Conservation (phyloP, 2,797 vertebrate genomes). For the Falco cherrug region DNA sequence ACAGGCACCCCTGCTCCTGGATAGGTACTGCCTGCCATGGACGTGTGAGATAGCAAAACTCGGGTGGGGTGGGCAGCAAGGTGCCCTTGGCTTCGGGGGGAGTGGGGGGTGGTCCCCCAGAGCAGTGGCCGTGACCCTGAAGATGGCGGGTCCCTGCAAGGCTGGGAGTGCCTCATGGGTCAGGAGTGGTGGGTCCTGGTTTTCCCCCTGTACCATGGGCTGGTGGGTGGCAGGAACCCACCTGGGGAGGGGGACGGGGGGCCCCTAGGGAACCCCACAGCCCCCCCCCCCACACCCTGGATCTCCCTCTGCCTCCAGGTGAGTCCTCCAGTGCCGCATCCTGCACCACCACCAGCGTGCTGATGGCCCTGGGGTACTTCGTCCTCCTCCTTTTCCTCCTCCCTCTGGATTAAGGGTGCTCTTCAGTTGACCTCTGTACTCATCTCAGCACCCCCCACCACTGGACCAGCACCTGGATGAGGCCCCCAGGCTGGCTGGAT, state of each 20-base stretch:
- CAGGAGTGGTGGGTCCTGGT: not conserved
- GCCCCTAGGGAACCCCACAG: not conserved
- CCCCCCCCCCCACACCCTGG: fast-evolving
- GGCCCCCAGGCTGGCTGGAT: fast-evolving
- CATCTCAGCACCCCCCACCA: fast-evolving
- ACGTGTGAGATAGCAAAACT: fast-evolving
- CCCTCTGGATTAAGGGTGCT: not conserved
- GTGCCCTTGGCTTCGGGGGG: not conserved
- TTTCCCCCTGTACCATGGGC: fast-evolving
- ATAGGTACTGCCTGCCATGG: fast-evolving
- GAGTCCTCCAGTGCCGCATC: not conserved
- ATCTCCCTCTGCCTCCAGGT: not conserved
- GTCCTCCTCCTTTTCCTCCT: not conserved
- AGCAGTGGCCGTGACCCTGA: not conserved
- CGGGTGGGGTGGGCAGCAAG: not conserved
- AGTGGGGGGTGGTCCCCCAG: too few relatives aligned
- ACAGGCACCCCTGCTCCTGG: not conserved
- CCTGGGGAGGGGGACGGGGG: not conserved
- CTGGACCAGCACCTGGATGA: fast-evolving
- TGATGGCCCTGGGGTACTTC: not conserved
- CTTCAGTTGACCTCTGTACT: fast-evolving
- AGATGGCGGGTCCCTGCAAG: not conserved
- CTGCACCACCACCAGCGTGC: fast-evolving
- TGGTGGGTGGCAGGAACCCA: not conserved
- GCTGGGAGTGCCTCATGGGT: not conserved